A percentile compares a stretch with the other conserved stretches of the same genome.
These are phyloP conservation scores for Brenthis ino DNA, from an alignment of 2,888 invertebrate genomes.

Conservation along the genomic window DNA sequence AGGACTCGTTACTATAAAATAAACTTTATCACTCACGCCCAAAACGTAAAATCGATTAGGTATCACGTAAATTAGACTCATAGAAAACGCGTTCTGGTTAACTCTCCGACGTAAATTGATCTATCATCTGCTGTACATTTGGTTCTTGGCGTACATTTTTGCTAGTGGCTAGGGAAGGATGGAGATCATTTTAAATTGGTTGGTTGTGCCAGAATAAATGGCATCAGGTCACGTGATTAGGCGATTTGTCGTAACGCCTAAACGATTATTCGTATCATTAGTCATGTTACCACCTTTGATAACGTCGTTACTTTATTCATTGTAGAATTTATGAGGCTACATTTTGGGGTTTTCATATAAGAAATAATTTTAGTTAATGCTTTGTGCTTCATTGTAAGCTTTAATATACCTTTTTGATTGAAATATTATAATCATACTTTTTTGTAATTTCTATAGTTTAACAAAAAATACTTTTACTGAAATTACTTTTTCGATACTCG, in stretches of 20 bases:
- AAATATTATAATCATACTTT: background rate
- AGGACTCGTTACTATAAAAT: constrained; percentile 13
- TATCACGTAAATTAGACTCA: constrained; percentile 44
- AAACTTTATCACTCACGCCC: constrained; percentile 40
- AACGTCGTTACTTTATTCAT: constrained; percentile 67
- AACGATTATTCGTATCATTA: constrained; percentile 75
- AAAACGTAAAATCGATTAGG: constrained; percentile 40
- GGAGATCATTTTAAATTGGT: constrained; percentile 34
- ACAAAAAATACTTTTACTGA: too few species aligned
- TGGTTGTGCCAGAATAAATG: constrained; percentile 58
- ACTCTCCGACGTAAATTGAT: constrained; percentile 47
- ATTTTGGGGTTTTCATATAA: constrained; percentile 39
- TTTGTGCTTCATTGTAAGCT: background rate
- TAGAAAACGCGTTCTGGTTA: constrained; percentile 49
- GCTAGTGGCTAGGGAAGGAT: constrained; percentile 17
- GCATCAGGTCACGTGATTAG: constrained; percentile 69
- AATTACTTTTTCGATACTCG: too few species aligned
- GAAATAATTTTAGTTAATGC: constrained; percentile 32
- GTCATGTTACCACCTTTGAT: constrained; percentile 79
- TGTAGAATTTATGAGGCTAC: constrained; percentile 50
- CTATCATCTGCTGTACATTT: constrained; percentile 35
- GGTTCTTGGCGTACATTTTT: constrained; percentile 28
- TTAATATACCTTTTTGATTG: background rate
- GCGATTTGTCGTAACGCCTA: constrained; percentile 74
- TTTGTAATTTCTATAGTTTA: too few species aligned